These are phyloP conservation scores for Aptenodytes forsteri DNA, from an alignment of 2,113 vertebrate species.

Conservation along the genomic window DNA sequence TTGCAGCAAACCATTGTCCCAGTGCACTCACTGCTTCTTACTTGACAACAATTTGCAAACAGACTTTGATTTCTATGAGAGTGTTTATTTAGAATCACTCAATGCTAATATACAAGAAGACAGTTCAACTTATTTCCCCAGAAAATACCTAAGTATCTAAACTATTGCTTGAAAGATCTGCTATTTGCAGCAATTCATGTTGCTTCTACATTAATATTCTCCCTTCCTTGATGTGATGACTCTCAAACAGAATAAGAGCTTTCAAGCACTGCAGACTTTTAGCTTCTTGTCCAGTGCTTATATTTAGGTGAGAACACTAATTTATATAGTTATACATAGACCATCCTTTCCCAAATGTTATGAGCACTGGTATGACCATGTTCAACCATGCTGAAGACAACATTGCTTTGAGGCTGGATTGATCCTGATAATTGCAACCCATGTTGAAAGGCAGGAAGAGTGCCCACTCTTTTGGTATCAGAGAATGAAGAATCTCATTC, in stretches of 20 bases:
- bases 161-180: background rate
- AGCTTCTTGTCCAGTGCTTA: background rate
- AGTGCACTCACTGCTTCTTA: background rate
- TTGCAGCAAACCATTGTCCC: background rate
- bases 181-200: background rate
- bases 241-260: background rate
- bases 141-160: background rate
- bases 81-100: background rate
- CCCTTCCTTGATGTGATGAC: background rate
- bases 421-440: background rate
- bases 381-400: background rate
- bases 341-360: background rate
- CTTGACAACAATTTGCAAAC: background rate
- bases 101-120: accelerated
- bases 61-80: background rate
- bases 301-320: background rate
- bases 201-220: background rate
- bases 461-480: background rate
- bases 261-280: background rate
- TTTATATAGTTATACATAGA: background rate
- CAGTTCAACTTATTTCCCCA: background rate
- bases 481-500: background rate
- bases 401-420: background rate
- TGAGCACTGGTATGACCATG: background rate
- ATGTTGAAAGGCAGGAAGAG: background rate